A percentile compares a stretch with the other conserved stretches of the same genome.
Conservation (phyloP, 2,888 invertebrate genomes). For the Acheta domesticus region DNA sequence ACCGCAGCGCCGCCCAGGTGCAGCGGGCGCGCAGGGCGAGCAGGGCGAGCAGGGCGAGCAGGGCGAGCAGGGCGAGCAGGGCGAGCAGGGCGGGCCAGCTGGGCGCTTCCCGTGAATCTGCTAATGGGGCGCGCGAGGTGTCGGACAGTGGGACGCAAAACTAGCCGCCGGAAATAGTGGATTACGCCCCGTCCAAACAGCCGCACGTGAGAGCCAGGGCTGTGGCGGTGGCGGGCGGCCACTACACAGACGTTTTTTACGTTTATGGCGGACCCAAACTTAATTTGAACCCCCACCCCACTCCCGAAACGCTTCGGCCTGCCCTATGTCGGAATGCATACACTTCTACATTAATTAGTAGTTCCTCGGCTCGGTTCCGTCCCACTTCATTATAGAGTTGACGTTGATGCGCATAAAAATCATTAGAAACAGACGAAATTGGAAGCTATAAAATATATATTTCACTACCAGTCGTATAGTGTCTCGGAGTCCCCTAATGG, state of each 20-base stretch:
- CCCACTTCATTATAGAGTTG: constrained; percentile 1
- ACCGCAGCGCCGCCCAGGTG: neutral
- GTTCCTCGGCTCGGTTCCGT: constrained; percentile 3
- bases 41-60: neutral
- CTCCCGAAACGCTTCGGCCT: neutral
- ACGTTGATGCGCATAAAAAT: constrained; percentile 9
- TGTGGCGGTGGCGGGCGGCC: too few species aligned
- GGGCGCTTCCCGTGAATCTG: neutral
- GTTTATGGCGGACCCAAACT: neutral
- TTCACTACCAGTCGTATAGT: constrained; percentile 2
- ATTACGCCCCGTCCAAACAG: neutral
- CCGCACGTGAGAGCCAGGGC: neutral
- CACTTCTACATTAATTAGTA: neutral
- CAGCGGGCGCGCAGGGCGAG: neutral
- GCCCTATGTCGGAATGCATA: neutral
- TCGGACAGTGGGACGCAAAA: neutral
- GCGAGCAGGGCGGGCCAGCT: neutral
- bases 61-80: neutral
- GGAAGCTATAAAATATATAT: constrained; percentile 6
- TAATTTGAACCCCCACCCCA: neutral
- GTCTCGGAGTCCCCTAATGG: neutral
- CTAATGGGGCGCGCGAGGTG: neutral
- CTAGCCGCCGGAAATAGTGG: neutral
- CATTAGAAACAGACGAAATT: constrained; percentile 18
- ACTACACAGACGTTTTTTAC: neutral